Evolutionary conservation across 2,888 invertebrate species (phyloP), one percentile per base, ranked within the genome.

Genomic region (Neuroscelio doddi): DNA sequence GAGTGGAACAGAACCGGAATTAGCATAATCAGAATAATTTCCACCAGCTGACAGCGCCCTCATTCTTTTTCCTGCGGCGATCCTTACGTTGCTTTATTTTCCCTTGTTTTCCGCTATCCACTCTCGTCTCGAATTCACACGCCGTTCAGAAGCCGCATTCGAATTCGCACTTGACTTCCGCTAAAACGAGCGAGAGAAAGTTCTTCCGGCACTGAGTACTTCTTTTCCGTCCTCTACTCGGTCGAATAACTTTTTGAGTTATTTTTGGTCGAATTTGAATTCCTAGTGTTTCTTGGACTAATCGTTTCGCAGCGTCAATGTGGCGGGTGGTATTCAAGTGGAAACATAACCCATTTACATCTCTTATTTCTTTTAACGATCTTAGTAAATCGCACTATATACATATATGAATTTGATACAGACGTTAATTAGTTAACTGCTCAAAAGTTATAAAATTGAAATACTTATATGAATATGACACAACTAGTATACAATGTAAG

Each of bases 21-120:
- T 88, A 87, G 87, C 87, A 88, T 87, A 88, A 88, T 87, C 87
- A 87, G 87, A 87, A 88, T 87, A 87, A 88, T 88, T 87, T 87
- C 86, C 86, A 86, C 86, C 87, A 87, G 87, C 87, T 87, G 87
- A 87, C 87, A 87, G 86, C 86, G 85, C 86, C 86, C 86, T 85
- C 86, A 85, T 86, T 85, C 86, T 86, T 86, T 87, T 86, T 86
- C 81, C 80, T 74, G 78, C 81, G 80, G 82, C 82, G 81, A 83
- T 83, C 82, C 80, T 81, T 79, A 78, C 79, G 78, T 76, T 81
- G 80, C 78, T 83, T 81, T 86, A 83, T 85, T 85, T 83, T 82
- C 79, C 79, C 77, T 76, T 80, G 79, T 80, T 80, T 81, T 79
- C 79, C 78, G 73, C 77, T 74, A 77, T 77, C 75, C 76, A 73